A percentile compares a stretch with the other conserved stretches of the same genome.
Conservation (phyloP, 2,113 vertebrate genomes). For the Actinemys pallida region DNA sequence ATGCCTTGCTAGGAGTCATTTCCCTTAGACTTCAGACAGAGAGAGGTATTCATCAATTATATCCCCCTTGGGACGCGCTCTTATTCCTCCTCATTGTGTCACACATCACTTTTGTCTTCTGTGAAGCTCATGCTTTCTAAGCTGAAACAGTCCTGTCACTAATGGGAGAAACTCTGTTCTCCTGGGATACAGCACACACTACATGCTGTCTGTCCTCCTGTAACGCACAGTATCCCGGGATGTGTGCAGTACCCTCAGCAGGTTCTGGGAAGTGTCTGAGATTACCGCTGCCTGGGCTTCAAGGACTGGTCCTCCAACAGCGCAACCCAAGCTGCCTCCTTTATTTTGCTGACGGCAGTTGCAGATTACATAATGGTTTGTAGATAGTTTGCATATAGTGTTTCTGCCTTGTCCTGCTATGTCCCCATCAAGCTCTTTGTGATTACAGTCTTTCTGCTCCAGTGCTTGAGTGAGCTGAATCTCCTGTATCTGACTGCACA, state of each 20-base stretch:
- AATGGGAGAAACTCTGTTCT: accelerated
- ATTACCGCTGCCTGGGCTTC: not conserved
- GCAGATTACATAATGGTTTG: too few relatives aligned
- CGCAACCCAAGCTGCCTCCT: not conserved
- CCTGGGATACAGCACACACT: not conserved
- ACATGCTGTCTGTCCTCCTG: accelerated
- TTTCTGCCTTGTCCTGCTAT: not conserved
- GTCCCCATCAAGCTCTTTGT: not conserved
- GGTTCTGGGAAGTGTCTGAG: not conserved
- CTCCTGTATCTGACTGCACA: not conserved
- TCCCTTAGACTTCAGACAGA: not conserved
- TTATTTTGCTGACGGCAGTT: not conserved
- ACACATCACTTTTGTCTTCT: not conserved
- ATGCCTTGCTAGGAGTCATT: not conserved
- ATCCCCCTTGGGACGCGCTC: not conserved
- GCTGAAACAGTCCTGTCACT: not conserved
- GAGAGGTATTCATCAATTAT: not conserved
- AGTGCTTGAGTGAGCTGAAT: not conserved
- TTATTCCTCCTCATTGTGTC: accelerated
- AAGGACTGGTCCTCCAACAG: not conserved
- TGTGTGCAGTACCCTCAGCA: not conserved
- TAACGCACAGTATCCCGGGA: accelerated
- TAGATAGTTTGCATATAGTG: too few relatives aligned
- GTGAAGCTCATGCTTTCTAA: not conserved
- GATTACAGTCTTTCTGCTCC: not conserved